Base-by-base conservation (phyloP, 2,888 invertebrate species). In the Eupithecia exiguata region DNA sequence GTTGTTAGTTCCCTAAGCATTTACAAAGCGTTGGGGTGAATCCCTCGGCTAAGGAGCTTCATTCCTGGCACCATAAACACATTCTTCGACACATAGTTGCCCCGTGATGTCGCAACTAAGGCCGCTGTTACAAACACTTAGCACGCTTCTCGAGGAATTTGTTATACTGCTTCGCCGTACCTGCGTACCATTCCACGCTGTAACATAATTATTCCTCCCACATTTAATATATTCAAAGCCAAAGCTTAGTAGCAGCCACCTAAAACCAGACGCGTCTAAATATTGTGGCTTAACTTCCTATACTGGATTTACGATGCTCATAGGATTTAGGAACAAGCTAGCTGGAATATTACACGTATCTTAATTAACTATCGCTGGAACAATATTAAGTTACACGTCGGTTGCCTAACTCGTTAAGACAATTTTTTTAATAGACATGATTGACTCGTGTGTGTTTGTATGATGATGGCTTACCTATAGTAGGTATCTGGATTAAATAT, bases 81-180 rank as follows among this genome's bases (percentile, higher is more conserved):
- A 94, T 94, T 93, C 92, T 93, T 92, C 90, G 91, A 91, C 93
- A 92, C 93, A 93, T 93, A 92, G 93, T 94, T 94, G 88, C 84
- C 85, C 84, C 84, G 80, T 85, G 90, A 90, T 89, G 92, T 91
- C 90, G 88, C 91, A 88, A 91, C 91, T 90, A 89, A 89, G 88
- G 87, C 88, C 82, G 84, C 81, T 84, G 85, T 90, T 89, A 90
- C 88, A 88, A 88, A 88, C 88, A 89, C 88, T 90, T 90, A 87
- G 87, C 74, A 85, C 84, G 86, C 86, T 87, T 84, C 85, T 82
- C 81, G 71, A 84, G 90, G 93, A 93, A 94, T 93, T 92, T 85
- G 84, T 87, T 86, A 87, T 86, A 86, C 86, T 85, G 85, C 87
- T 89, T 84, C 88, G 91, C 65, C n/a, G 69, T 61, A 65, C 83